Conservation (phyloP, 2,888 invertebrate genomes). For the Lasioglossum villosulum region DNA sequence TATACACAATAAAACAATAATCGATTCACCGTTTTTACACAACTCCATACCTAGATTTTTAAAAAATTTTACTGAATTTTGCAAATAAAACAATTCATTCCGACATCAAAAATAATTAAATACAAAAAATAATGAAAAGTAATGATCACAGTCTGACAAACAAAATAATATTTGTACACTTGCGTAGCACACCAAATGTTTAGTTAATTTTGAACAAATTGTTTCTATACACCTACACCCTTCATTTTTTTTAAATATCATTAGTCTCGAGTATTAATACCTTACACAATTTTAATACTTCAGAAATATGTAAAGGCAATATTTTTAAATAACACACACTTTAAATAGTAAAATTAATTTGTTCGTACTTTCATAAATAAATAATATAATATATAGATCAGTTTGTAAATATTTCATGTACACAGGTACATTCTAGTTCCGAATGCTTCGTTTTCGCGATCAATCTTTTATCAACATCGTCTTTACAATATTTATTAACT, state of each 20-base stretch:
- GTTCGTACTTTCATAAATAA: background rate
- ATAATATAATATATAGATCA: background rate
- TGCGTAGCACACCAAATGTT: background rate
- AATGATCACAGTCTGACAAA: background rate
- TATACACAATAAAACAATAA: background rate
- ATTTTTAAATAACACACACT: no score
- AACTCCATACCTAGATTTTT: background rate
- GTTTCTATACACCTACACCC: background rate
- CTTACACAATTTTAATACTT: background rate
- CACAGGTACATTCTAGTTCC: background rate
- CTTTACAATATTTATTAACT: slow-evolving; percentile 59
- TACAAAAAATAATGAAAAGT: background rate
- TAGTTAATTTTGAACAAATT: background rate
- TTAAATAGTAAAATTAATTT: no score
- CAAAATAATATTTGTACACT: background rate
- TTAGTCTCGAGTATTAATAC: background rate
- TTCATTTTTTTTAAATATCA: background rate
- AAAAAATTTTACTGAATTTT: background rate
- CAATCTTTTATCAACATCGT: slow-evolving; percentile 54
- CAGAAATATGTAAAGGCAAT: background rate
- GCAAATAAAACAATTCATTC: background rate
- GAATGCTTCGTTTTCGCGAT: slow-evolving; percentile 39
- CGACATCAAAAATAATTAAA: background rate
- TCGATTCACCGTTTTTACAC: background rate
- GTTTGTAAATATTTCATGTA: background rate